Conservation (phyloP, 2,797 vertebrate species). For the Spheniscus humboldti region DNA sequence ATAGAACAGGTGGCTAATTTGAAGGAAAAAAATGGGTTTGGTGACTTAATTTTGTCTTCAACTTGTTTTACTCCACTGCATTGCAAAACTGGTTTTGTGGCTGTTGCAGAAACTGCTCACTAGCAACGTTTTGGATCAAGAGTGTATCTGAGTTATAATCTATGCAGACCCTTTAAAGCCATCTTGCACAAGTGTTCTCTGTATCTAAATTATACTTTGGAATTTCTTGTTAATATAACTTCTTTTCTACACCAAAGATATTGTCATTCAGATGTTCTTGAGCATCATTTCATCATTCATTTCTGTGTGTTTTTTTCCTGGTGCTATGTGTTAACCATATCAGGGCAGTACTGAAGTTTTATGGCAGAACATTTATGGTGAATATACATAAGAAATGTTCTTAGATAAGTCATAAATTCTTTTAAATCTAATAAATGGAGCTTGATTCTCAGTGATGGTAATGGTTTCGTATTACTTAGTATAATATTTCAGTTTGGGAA, state of each 20-base stretch:
- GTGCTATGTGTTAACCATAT: rapidly evolving
- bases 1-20: background rate
- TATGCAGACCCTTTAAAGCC: background rate
- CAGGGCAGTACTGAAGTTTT: background rate
- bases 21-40: background rate
- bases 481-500: background rate
- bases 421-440: background rate
- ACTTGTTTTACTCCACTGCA: rapidly evolving
- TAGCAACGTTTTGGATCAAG: background rate
- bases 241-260: no score
- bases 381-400: background rate
- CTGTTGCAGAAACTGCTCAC: rapidly evolving
- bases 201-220: background rate
- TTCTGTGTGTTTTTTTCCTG: background rate
- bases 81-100: background rate
- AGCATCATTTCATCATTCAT: background rate
- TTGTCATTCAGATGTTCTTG: background rate
- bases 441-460: background rate
- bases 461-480: background rate
- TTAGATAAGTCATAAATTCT: background rate
- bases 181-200: background rate
- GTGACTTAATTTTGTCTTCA: background rate
- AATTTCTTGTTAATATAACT: background rate
- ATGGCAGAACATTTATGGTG: background rate
- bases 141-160: background rate